These are phyloP conservation scores for Cherax destructor DNA, from an alignment of 1,140 invertebrate genomes.

Conservation along the genomic window DNA sequence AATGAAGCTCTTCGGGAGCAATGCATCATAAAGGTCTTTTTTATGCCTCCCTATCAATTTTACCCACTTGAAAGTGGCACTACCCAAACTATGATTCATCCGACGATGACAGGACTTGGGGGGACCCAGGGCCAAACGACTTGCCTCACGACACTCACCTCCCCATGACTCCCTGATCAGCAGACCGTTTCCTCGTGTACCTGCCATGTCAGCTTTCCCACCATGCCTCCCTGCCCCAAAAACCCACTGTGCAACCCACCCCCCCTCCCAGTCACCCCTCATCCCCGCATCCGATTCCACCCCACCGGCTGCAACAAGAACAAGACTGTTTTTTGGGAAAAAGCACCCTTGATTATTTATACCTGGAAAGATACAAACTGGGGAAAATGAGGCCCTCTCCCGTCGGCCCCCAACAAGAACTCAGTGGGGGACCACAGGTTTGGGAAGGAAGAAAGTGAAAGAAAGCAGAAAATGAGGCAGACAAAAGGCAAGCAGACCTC, in stretches of 20 bases:
- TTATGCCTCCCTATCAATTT: conserved; percentile 62
- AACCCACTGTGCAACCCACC: background rate
- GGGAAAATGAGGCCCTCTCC: conserved; percentile 21
- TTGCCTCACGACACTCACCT: conserved; percentile 25
- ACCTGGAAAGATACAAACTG: conserved; percentile 18
- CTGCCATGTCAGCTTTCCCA: conserved; percentile 14
- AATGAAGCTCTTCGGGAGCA: conserved; percentile 60
- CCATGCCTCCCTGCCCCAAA: conserved; percentile 17
- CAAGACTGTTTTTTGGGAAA: too few species aligned
- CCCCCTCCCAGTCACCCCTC: conserved; percentile 24
- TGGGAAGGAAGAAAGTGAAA: background rate
- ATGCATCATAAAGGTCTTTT: conserved; percentile 65
- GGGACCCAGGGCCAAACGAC: conserved; percentile 55
- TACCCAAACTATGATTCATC: conserved; percentile 70
- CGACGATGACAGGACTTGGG: conserved; percentile 67
- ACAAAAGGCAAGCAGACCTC: conserved; percentile 12
- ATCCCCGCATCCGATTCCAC: conserved; percentile 11
- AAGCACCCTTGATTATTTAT: conserved; percentile 46
- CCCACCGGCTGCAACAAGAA: conserved; percentile 30
- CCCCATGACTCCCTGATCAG: conserved; percentile 9
- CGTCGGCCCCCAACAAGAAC: conserved; percentile 20
- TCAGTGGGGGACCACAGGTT: conserved; percentile 24
- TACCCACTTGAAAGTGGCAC: conserved; percentile 66
- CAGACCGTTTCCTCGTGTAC: conserved; percentile 30
- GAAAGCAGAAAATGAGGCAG: conserved; percentile 27